These are phyloP conservation scores for Sitobion miscanthi DNA, from an alignment of 1,140 invertebrate genomes.

Conservation along the genomic window DNA sequence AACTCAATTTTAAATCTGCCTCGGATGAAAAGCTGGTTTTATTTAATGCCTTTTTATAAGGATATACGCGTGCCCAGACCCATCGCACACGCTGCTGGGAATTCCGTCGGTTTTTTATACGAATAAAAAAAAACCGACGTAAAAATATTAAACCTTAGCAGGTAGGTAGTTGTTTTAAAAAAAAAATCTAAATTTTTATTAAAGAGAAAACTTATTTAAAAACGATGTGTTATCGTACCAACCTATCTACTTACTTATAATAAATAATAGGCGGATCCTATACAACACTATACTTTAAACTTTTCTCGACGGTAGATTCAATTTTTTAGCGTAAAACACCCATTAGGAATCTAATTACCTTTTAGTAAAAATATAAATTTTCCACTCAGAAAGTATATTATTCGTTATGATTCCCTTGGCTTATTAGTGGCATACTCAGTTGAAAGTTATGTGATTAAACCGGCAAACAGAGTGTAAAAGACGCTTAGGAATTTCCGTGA, in stretches of 20 bases:
- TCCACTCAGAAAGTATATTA: not conserved
- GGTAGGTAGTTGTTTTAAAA: not conserved
- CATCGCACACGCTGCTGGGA: no score
- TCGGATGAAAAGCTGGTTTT: not conserved
- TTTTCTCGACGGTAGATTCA: not conserved
- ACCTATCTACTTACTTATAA: not conserved
- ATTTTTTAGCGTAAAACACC: not conserved
- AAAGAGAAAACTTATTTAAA: slow-evolving; percentile 10
- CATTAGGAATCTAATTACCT: slow-evolving; percentile 19
- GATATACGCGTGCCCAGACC: not conserved
- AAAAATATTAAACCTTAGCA: not conserved
- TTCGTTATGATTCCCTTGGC: slow-evolving; percentile 36
- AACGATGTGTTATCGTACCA: not conserved
- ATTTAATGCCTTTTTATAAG: slow-evolving; percentile 19
- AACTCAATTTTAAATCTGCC: not conserved
- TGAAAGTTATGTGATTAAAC: slow-evolving; percentile 33
- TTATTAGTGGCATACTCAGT: slow-evolving; percentile 25
- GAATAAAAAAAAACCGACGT: not conserved
- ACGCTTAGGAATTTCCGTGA: not conserved
- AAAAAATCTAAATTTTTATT: slow-evolving; percentile 16
- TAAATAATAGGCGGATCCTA: not conserved
- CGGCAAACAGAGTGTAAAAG: not conserved
- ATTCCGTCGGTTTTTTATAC: not conserved
- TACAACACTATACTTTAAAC: not conserved
- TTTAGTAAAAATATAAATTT: slow-evolving; percentile 37